Percentiles rank a stretch among this genome's conserved stretches.
Evolutionary conservation across 2,888 invertebrate genomes (phyloP).

Genomic region (Chaetogeoica ovagalla): DNA sequence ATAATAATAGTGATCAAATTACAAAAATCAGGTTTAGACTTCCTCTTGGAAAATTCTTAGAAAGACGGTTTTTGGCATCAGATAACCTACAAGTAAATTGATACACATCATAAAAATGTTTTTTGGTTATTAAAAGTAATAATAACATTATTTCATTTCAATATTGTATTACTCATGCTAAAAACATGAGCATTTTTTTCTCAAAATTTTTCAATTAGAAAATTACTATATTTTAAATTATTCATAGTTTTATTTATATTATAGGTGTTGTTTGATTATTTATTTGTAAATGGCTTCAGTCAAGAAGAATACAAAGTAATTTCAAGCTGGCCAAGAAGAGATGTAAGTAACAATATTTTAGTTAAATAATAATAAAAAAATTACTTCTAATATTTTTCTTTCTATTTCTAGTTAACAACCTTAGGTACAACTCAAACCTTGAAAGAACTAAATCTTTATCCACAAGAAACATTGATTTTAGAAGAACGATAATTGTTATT

Average conservation of each 20-base stretch:
- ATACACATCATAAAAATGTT: neutral
- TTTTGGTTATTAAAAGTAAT: neutral
- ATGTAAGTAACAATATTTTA: constrained; percentile 70
- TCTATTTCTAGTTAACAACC: constrained; percentile 71
- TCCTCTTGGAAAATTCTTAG: constrained; percentile 76
- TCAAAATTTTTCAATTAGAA: no score
- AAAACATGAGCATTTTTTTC: no score
- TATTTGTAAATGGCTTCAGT: constrained; percentile 86
- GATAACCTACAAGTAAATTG: constrained; percentile 64
- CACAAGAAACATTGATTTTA: constrained; percentile 92
- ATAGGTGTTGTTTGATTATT: constrained; percentile 80
- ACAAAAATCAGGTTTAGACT: constrained; percentile 80
- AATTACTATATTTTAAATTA: neutral
- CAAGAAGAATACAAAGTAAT: constrained; percentile 87
- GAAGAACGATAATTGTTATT: constrained; percentile 80
- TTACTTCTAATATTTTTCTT: constrained; percentile 26
- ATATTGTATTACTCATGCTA: no score
- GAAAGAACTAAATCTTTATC: constrained; percentile 80
- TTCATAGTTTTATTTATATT: constrained; percentile 57
- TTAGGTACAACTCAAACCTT: constrained; percentile 77
- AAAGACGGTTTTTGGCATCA: constrained; percentile 73
- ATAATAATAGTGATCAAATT: constrained; percentile 64
- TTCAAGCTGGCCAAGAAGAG: constrained; percentile 91
- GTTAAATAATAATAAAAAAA: neutral
- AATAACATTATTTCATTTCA: neutral